Evolutionary conservation across 2,888 invertebrate genomes (phyloP).

Genomic region (Lampropteryx suffumata): DNA sequence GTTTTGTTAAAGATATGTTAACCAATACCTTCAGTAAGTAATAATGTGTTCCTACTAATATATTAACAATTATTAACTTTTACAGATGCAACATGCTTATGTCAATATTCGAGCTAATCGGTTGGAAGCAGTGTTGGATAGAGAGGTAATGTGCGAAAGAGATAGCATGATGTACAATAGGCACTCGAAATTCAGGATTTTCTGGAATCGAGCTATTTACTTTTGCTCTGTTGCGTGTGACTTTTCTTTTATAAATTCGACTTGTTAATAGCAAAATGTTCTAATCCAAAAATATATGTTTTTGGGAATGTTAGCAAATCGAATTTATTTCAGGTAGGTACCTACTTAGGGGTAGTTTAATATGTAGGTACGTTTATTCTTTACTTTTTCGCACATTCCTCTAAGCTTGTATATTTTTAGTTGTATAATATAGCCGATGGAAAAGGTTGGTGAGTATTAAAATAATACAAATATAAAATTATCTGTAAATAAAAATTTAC

Average conservation of each 20-base stretch:
- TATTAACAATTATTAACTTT: slow-evolving; percentile 65
- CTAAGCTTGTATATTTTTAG: slow-evolving; percentile 38
- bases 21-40: slow-evolving; percentile 17
- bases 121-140: slow-evolving; percentile 84
- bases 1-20: too few relatives aligned
- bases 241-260: slow-evolving; percentile 4
- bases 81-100: slow-evolving; percentile 83
- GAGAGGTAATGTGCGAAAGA: slow-evolving; percentile 84
- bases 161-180: slow-evolving; percentile 53
- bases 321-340: slow-evolving; percentile 15
- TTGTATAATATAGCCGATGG: slow-evolving; percentile 16
- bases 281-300: background rate
- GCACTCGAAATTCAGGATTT: slow-evolving; percentile 23
- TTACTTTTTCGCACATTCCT: slow-evolving; percentile 80
- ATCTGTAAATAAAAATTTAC: too few relatives aligned
- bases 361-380: background rate
- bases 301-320: slow-evolving; percentile 19
- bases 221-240: slow-evolving; percentile 3
- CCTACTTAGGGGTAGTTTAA: slow-evolving; percentile 22
- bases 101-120: slow-evolving; percentile 83
- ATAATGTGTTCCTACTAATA: slow-evolving; percentile 47
- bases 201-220: slow-evolving; percentile 31
- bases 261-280: slow-evolving; percentile 4
- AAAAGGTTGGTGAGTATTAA: slow-evolving; percentile 18
- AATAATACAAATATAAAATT: background rate